Percentiles rank a stretch among this genome's conserved stretches.
Evolutionary conservation across 2,797 vertebrate species (phyloP).

Genomic region (Onychomys leucogaster): DNA sequence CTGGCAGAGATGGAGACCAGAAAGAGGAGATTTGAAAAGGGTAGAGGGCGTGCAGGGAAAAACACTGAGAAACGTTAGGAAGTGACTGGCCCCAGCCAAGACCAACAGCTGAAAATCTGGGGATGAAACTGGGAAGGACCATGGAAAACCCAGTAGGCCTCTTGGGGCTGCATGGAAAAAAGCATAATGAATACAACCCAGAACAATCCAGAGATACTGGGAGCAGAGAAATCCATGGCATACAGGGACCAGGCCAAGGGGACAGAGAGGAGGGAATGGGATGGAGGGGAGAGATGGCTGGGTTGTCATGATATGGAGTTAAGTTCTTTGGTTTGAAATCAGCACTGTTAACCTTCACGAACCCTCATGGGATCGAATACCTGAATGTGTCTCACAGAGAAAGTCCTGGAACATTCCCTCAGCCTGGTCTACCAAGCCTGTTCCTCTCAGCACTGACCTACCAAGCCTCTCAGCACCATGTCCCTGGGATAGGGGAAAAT

Average conservation of each 20-base stretch:
- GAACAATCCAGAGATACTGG: background rate
- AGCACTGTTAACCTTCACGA: background rate
- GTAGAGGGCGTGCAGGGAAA: constrained; percentile 7
- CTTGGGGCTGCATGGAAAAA: background rate
- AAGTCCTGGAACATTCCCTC: background rate
- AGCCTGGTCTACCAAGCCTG: background rate
- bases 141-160: background rate
- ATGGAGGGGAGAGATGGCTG: background rate
- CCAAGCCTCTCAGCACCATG: background rate
- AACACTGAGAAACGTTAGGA: constrained; percentile 54
- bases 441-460: background rate
- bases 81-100: constrained; percentile 52
- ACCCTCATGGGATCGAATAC: background rate
- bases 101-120: constrained; percentile 51
- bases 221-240: background rate
- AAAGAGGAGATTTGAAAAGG: constrained; percentile 19
- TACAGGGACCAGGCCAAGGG: background rate
- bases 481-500: background rate
- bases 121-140: constrained; percentile 11
- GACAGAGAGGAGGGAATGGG: background rate
- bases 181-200: background rate
- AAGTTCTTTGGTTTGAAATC: background rate
- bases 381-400: background rate
- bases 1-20: background rate
- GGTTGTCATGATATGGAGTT: background rate